A percentile compares a stretch with the other conserved stretches of the same genome.
These are phyloP conservation scores for Ophiodon elongatus DNA, from an alignment of 2,113 vertebrate genomes.

Conservation along the genomic window DNA sequence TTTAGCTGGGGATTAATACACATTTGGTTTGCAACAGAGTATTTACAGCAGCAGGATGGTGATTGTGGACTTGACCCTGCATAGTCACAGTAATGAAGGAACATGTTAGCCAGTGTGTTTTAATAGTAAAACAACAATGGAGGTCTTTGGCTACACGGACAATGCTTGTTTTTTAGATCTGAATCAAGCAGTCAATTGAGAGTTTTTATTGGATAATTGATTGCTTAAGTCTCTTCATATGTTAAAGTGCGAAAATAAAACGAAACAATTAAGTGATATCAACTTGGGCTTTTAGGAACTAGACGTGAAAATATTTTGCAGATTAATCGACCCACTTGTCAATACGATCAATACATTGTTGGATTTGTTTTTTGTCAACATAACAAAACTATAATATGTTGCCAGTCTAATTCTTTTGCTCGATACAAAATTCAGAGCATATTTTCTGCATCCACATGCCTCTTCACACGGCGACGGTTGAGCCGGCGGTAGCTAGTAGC, in stretches of 20 bases:
- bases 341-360: neutral
- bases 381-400: neutral
- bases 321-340: neutral
- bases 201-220: neutral
- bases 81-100: constrained; percentile 6
- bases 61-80: neutral
- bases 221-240: too few relatives aligned
- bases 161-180: neutral
- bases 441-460: neutral
- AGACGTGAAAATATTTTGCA: neutral
- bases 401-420: neutral
- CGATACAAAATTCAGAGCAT: neutral
- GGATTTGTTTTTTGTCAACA: neutral
- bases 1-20: neutral
- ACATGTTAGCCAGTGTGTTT: neutral
- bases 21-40: neutral
- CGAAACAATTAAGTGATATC: neutral
- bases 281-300: neutral
- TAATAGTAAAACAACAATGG: neutral
- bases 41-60: neutral
- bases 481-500: neutral
- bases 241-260: neutral
- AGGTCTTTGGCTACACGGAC: neutral
- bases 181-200: neutral
- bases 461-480: neutral